Percentiles rank a stretch among this genome's conserved stretches.
These are phyloP conservation scores for Rhagium mordax DNA, from an alignment of 2,888 invertebrate species.

Conservation along the genomic window DNA sequence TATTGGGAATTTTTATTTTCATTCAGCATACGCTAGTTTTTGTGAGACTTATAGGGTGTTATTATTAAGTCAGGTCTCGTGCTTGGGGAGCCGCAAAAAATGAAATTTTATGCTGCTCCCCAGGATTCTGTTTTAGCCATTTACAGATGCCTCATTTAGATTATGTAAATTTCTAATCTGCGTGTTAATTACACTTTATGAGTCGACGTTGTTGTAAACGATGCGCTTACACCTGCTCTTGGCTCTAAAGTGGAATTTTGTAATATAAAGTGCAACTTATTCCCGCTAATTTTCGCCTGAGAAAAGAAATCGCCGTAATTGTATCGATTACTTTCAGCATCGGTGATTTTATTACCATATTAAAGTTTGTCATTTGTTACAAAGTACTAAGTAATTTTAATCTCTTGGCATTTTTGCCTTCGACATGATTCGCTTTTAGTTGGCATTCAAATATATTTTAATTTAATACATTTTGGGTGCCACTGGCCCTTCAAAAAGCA, in stretches of 20 bases:
- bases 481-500: conserved; percentile 50
- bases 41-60: neutral
- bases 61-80: neutral
- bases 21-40: neutral
- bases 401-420: no score
- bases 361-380: no score
- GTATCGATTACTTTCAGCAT: no score
- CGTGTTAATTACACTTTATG: neutral
- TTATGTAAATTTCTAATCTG: neutral
- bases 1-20: neutral
- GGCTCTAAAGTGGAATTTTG: neutral
- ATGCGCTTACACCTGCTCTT: neutral
- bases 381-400: no score
- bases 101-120: neutral
- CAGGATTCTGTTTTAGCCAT: neutral
- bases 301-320: no score
- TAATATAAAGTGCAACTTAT: no score
- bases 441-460: neutral
- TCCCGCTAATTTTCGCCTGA: no score
- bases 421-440: no score
- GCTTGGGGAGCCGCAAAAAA: neutral
- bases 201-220: neutral
- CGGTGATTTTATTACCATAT: no score
- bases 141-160: neutral
- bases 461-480: conserved; percentile 49